phyloP scores from a whole-genome alignment of 1,140 invertebrate genomes.

The Macrotrachela quadricornifera region DNA sequence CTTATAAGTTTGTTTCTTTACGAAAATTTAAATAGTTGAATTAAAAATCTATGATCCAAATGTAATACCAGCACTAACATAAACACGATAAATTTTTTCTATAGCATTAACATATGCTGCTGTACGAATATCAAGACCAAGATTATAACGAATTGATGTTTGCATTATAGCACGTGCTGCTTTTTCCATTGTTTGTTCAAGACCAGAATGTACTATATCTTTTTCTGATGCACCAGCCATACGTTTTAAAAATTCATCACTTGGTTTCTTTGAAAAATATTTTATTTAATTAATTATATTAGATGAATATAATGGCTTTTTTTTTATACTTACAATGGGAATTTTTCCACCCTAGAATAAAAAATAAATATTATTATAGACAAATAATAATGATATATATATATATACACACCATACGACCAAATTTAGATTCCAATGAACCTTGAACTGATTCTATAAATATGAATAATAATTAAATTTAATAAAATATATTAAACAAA shows the following conservation, averaged over 20 bases:
- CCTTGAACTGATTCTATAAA: constrained; percentile 80
- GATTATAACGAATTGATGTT: constrained; percentile 81
- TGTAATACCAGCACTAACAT: constrained; percentile 82
- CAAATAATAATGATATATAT: too few relatives aligned
- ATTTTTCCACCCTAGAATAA: constrained; percentile 85
- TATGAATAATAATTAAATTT: too few relatives aligned
- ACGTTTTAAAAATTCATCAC: constrained; percentile 74
- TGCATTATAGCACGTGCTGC: constrained; percentile 72
- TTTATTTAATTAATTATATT: too few relatives aligned
- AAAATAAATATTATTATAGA: too few relatives aligned
- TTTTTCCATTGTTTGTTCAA: constrained; percentile 97
- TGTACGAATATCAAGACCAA: constrained; percentile 86
- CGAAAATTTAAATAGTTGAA: too few relatives aligned
- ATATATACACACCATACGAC: too few relatives aligned
- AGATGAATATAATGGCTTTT: too few relatives aligned
- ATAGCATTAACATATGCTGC: constrained; percentile 95
- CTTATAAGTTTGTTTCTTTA: too few relatives aligned
- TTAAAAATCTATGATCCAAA: constrained; percentile 34
- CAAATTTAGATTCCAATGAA: constrained; percentile 86
- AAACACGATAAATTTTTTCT: constrained; percentile 94
- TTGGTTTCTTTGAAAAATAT: constrained; percentile 37
- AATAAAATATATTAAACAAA: too few relatives aligned
- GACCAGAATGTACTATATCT: constrained; percentile 94
- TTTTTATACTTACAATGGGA: constrained; percentile 45
- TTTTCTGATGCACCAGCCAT: constrained; percentile 96